Conservation (phyloP, 2,888 invertebrate species). For the Philaethria dido region DNA sequence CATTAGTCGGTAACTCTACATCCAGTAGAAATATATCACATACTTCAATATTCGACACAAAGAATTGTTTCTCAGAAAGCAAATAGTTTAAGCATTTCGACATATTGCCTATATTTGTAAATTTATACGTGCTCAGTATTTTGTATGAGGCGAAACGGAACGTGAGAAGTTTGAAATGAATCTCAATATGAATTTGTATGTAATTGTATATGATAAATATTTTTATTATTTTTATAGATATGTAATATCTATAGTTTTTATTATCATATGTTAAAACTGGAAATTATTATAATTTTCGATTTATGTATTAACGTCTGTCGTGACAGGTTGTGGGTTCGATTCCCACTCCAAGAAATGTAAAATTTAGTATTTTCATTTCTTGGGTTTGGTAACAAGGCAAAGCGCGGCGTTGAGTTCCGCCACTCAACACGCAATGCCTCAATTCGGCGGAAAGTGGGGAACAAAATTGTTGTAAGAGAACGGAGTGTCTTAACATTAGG, state of each 20-base stretch:
- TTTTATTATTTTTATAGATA: not conserved
- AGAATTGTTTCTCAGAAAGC: constrained; percentile 64
- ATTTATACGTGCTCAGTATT: constrained; percentile 33
- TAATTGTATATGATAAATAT: constrained; percentile 7
- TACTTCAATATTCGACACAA: constrained; percentile 55
- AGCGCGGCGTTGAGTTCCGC: too few relatives aligned
- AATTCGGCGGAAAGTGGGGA: too few relatives aligned
- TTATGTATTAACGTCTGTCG: too few relatives aligned
- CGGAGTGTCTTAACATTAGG: too few relatives aligned
- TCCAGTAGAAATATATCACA: not conserved
- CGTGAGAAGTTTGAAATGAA: constrained; percentile 38
- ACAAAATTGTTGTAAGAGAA: too few relatives aligned
- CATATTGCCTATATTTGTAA: constrained; percentile 51
- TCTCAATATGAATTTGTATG: constrained; percentile 10
- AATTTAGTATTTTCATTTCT: too few relatives aligned
- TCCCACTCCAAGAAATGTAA: too few relatives aligned
- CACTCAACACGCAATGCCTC: too few relatives aligned
- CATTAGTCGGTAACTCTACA: too few relatives aligned
- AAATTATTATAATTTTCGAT: not conserved
- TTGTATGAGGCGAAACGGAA: constrained; percentile 29
- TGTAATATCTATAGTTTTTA: not conserved
- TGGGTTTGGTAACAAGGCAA: too few relatives aligned
- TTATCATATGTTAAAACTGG: not conserved
- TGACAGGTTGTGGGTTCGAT: too few relatives aligned
- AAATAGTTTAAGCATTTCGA: constrained; percentile 54